Conservation (phyloP, 2,797 vertebrate species). For the Sebastes taczanowskii region DNA sequence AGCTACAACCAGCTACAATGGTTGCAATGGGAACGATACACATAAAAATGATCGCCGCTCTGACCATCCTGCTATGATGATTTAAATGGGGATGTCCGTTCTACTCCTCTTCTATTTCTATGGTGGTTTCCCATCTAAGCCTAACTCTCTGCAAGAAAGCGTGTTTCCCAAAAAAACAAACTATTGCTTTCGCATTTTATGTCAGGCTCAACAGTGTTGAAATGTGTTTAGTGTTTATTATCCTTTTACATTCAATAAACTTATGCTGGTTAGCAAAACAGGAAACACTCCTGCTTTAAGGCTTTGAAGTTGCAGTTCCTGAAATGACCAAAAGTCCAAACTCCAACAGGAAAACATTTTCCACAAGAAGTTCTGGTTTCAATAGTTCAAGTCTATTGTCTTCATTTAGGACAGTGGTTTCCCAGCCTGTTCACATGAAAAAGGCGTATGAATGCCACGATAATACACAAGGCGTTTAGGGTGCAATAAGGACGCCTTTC, state of each 20-base stretch:
- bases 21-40: too few species aligned
- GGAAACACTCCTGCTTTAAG: neutral
- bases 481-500: too few species aligned
- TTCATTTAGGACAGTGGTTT: neutral
- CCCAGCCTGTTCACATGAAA: too few species aligned
- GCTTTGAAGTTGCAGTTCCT: slow-evolving; percentile 3
- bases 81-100: too few species aligned
- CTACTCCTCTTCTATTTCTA: too few species aligned
- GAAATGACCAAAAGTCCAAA: slow-evolving; percentile 11
- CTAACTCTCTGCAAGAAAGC: neutral
- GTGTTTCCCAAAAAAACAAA: neutral
- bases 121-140: too few species aligned
- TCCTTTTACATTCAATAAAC: slow-evolving; percentile 48
- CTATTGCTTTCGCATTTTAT: neutral
- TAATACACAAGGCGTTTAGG: too few species aligned
- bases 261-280: neutral
- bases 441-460: too few species aligned
- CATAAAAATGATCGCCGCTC: too few species aligned
- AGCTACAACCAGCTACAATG: too few species aligned
- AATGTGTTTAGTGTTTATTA: slow-evolving; percentile 31
- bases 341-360: neutral
- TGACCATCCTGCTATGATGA: too few species aligned
- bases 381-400: neutral
- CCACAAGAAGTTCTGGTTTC: neutral
- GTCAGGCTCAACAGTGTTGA: neutral